Conservation (phyloP, 2,888 invertebrate species). For the Lordiphosa fenestrarum region DNA sequence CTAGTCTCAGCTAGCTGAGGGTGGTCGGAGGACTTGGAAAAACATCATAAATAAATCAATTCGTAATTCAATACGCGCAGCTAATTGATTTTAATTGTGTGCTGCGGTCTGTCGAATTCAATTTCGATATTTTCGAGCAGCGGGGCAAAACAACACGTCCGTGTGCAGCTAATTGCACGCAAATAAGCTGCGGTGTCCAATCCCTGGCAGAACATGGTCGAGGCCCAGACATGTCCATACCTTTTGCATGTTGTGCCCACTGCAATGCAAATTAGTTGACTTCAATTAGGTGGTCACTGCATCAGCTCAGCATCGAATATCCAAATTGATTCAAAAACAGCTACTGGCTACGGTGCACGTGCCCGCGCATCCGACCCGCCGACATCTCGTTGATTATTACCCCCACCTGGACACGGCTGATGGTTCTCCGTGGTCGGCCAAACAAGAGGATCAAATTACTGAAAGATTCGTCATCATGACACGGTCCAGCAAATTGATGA, state of each 20-base stretch:
- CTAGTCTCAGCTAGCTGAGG: constrained; percentile 11
- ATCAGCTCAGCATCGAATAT: constrained; percentile 29
- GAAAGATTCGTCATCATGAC: neutral
- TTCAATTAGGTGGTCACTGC: constrained; percentile 49
- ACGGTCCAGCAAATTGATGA: constrained; percentile 6
- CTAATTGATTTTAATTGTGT: constrained; percentile 59
- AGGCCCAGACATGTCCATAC: constrained; percentile 25
- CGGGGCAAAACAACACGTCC: constrained; percentile 39
- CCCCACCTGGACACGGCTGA: neutral
- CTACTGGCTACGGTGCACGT: no score
- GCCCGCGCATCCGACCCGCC: no score
- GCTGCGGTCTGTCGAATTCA: constrained; percentile 42
- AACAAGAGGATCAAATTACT: neutral
- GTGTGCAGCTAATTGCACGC: constrained; percentile 37
- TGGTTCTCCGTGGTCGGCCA: neutral
- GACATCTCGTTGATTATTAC: neutral
- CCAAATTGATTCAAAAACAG: no score
- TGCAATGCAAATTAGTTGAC: constrained; percentile 61
- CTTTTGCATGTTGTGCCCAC: constrained; percentile 40
- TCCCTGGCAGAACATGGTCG: constrained; percentile 4
- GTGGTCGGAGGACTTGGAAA: constrained; percentile 14
- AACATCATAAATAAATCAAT: constrained; percentile 51
- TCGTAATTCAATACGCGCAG: constrained; percentile 54
- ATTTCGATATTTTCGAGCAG: constrained; percentile 30
- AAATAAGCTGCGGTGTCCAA: constrained; percentile 38